phyloP scores from a whole-genome alignment of 2,888 invertebrate species.

The Scaptomyza reducta region DNA sequence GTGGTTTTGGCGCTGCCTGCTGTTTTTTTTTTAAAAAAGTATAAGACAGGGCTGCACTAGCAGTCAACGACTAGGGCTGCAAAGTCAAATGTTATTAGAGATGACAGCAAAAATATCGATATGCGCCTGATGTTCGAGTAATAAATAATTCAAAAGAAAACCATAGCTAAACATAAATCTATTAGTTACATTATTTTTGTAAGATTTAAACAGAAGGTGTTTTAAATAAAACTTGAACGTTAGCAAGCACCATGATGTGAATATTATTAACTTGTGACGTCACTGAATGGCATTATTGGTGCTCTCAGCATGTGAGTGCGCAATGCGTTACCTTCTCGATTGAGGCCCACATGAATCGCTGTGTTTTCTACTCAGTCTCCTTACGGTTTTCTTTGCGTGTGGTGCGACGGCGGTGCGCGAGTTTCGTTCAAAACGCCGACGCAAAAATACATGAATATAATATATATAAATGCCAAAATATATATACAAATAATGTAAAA shows the following conservation, averaged over 20 bases:
- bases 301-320: constrained; percentile 25
- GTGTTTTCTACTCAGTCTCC: constrained; percentile 50
- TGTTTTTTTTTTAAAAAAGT: constrained; percentile 10
- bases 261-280: constrained; percentile 8
- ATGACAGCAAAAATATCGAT: constrained; percentile 16
- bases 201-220: background rate
- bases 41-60: constrained; percentile 19
- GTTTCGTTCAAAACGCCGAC: constrained; percentile 32
- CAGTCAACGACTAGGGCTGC: constrained; percentile 18
- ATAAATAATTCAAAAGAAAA: background rate
- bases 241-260: no score
- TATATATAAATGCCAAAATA: constrained; percentile 34
- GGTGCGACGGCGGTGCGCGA: constrained; percentile 25
- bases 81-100: background rate
- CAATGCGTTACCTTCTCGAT: constrained; percentile 26
- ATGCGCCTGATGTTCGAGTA: background rate
- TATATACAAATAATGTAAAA: constrained; percentile 44
- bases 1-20: constrained; percentile 45
- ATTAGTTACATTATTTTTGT: background rate
- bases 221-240: background rate
- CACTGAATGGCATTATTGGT: background rate
- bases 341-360: constrained; percentile 14
- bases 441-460: constrained; percentile 32
- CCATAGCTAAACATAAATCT: background rate
- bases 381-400: constrained; percentile 48